Percentiles rank a stretch among this genome's conserved stretches.
Evolutionary conservation across 2,113 vertebrate species (phyloP).

Genomic region (Jaculus jaculus): DNA sequence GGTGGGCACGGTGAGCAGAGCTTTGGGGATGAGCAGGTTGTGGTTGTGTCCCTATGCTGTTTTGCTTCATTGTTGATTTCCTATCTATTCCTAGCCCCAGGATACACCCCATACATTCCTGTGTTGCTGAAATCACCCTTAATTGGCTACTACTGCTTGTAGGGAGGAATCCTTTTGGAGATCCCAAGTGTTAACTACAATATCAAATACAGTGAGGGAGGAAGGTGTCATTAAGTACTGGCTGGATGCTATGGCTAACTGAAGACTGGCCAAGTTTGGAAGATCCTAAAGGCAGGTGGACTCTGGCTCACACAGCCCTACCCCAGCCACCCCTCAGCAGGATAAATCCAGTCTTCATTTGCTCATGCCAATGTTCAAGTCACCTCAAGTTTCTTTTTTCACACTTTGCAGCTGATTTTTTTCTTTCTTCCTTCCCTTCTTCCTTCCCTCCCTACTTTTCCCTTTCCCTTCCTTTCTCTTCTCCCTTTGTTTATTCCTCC

Average conservation of each 20-base stretch:
- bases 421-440: too few relatives aligned
- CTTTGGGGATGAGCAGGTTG: not conserved
- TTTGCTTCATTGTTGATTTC: not conserved
- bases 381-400: not conserved
- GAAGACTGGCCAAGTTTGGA: not conserved
- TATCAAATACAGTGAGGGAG: not conserved
- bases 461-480: not conserved
- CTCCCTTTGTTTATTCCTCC: not conserved
- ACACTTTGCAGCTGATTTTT: not conserved
- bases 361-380: not conserved
- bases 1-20: not conserved
- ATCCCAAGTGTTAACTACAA: not conserved
- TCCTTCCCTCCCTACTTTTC: not conserved
- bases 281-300: not conserved
- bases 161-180: not conserved
- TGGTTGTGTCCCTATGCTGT: not conserved
- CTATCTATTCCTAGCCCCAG: not conserved
- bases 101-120: not conserved
- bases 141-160: not conserved
- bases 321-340: not conserved
- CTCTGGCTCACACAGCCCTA: not conserved
- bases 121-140: slow-evolving; percentile 34
- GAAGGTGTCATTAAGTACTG: not conserved
- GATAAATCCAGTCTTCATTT: not conserved
- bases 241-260: not conserved